Evolutionary conservation across 1,140 invertebrate genomes (phyloP).

Genomic region (Drosophila nannoptera): DNA sequence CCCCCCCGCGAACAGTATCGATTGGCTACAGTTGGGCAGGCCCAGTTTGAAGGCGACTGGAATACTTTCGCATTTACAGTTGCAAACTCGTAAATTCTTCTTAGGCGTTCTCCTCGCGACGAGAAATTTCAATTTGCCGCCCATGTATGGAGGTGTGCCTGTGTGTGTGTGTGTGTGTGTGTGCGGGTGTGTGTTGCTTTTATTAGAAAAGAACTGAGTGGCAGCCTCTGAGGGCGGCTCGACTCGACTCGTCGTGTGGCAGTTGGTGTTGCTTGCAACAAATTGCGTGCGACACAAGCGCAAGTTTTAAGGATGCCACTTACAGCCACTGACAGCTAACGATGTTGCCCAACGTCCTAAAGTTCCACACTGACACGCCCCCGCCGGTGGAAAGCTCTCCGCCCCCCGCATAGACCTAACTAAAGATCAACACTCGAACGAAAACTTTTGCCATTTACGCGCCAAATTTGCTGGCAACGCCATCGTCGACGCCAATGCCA

Average conservation of each 20-base stretch:
- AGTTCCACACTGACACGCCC: conserved; percentile 35
- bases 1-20: no score
- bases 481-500: conserved; percentile 7
- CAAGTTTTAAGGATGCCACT: conserved; percentile 75
- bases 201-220: conserved; percentile 16
- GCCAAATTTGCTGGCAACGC: conserved; percentile 51
- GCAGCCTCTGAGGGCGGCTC: conserved; percentile 3
- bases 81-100: not conserved
- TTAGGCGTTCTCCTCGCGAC: not conserved
- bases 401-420: conserved; percentile 47
- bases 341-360: conserved; percentile 60
- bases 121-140: conserved; percentile 28
- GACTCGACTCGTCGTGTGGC: not conserved
- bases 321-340: conserved; percentile 67
- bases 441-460: conserved; percentile 76
- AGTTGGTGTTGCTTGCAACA: conserved; percentile 44
- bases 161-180: not conserved
- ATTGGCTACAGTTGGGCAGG: no score
- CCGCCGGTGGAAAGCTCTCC: not conserved
- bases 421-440: conserved; percentile 70
- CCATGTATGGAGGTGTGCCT: conserved; percentile 17
- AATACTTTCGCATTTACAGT: no score
- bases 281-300: conserved; percentile 67
- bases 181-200: not conserved
- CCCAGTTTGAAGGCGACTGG: no score